phyloP scores from a whole-genome alignment of 2,888 invertebrate genomes.

The Sympetrum striolatum region DNA sequence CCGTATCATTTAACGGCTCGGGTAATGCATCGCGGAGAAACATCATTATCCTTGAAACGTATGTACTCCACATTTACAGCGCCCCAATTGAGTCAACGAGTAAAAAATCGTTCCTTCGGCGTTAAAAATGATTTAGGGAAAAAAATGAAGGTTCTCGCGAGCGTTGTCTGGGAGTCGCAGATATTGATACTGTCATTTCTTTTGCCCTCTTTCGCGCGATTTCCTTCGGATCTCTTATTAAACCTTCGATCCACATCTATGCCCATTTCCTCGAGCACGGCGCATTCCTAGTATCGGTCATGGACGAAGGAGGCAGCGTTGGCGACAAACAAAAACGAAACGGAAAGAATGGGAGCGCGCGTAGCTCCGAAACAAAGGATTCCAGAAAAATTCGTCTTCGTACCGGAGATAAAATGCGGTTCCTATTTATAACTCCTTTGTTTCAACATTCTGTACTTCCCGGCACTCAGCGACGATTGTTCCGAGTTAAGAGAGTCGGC shows the following conservation, averaged over 20 bases:
- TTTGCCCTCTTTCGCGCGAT: background rate
- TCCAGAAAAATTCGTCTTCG: background rate
- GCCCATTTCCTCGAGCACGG: background rate
- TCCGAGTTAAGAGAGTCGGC: background rate
- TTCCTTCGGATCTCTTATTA: background rate
- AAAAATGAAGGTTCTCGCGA: background rate
- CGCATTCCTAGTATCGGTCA: background rate
- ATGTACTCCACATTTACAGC: slow-evolving; percentile 3
- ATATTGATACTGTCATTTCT: background rate
- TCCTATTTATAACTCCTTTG: background rate
- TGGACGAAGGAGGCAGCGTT: background rate
- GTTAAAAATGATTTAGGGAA: background rate
- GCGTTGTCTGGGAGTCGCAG: background rate
- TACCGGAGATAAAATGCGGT: background rate
- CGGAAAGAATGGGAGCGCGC: background rate
- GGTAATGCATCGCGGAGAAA: slow-evolving; percentile 12
- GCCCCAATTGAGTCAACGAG: background rate
- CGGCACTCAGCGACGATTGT: background rate
- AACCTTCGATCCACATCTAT: background rate
- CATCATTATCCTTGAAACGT: slow-evolving; percentile 26
- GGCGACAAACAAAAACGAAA: slow-evolving; percentile 25
- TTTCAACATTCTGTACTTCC: background rate
- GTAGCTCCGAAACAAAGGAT: background rate
- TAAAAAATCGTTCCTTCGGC: background rate
- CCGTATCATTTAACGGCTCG: background rate